A percentile compares a stretch with the other conserved stretches of the same genome.
Conservation (phyloP, 2,888 invertebrate species). For the Tachina fera region DNA sequence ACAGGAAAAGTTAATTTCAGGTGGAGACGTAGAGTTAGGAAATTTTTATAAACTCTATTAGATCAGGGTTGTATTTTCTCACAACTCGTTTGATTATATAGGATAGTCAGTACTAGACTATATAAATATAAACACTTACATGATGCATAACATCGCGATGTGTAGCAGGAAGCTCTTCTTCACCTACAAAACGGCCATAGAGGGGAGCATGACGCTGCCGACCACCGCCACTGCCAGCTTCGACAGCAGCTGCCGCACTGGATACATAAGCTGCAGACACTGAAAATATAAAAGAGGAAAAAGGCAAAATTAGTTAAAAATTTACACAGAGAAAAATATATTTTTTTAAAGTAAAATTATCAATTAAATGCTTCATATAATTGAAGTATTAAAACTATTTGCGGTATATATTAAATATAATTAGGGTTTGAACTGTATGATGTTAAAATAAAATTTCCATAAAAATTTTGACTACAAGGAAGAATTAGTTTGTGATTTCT, state of each 20-base stretch:
- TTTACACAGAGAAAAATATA: background rate
- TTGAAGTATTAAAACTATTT: too few species aligned
- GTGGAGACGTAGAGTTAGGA: too few species aligned
- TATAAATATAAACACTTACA: constrained; percentile 75
- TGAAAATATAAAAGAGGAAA: constrained; percentile 71
- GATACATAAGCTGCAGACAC: constrained; percentile 83
- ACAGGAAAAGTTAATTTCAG: too few species aligned
- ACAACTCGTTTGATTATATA: too few species aligned
- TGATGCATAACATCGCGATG: constrained; percentile 84
- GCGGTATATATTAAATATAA: too few species aligned
- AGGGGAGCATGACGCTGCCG: constrained; percentile 90
- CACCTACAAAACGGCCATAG: constrained; percentile 94
- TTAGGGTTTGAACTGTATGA: too few species aligned
- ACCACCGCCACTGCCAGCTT: constrained; percentile 79
- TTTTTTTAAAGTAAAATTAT: background rate
- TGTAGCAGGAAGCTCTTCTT: constrained; percentile 89
- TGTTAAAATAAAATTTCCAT: too few species aligned
- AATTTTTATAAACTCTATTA: too few species aligned
- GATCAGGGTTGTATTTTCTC: too few species aligned
- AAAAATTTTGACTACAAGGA: too few species aligned
- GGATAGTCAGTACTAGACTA: too few species aligned
- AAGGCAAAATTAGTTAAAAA: constrained; percentile 26
- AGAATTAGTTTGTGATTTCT: too few species aligned
- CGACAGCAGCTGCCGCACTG: constrained; percentile 81
- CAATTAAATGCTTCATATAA: background rate